Evolutionary conservation across 2,888 invertebrate species (phyloP), one percentile per base, ranked within the genome.

Genomic region (Pegoplata infirma): DNA sequence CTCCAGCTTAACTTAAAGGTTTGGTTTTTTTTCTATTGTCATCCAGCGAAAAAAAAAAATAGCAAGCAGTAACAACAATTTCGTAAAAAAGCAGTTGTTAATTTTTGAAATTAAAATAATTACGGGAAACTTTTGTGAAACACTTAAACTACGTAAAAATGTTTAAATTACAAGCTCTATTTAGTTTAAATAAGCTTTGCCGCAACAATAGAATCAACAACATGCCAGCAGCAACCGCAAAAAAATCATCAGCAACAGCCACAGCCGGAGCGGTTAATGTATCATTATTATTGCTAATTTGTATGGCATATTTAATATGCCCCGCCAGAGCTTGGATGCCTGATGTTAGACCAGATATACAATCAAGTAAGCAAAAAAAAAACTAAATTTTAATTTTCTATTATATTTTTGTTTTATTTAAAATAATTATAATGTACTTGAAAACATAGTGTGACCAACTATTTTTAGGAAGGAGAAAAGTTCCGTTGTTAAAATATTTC

Each of bases 271-370:
- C 36, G 53, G 28, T 17, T 40, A 71, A 75, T 72, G 40, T 79
- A 72, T 75, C 75, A 72, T 58, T 79, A 64, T 67, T 79, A 46
- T 59, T 75, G 46, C 46, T 79, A 72, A 72, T 79, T 79, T 79
- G 67, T 75, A 51, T 79, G 63, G 75, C 67, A 46, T 69, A 75
- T 75, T 72, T 79, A 28, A 75, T 79, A 72, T 67, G 67, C 71
- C 71, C 67, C 67, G 63, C 67, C 25, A 51, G 40, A 40, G 86
- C 86, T 76, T 88, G 88, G 88, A 86, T 88, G 85, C 88, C 88
- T 80, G 88, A 88, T 83, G 84, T 88, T 78, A 86, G 85, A 59
- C 87, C 88, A 73, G 88, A 88, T 83, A 82, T 86, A 81, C 86
- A 85, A 82, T 85, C 86, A 64, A 88, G 88, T 88, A 86, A 84